Percentiles rank a stretch among this genome's conserved stretches.
These are phyloP conservation scores for Tragelaphus buxtoni DNA, from an alignment of 2,113 vertebrate genomes.

Conservation along the genomic window DNA sequence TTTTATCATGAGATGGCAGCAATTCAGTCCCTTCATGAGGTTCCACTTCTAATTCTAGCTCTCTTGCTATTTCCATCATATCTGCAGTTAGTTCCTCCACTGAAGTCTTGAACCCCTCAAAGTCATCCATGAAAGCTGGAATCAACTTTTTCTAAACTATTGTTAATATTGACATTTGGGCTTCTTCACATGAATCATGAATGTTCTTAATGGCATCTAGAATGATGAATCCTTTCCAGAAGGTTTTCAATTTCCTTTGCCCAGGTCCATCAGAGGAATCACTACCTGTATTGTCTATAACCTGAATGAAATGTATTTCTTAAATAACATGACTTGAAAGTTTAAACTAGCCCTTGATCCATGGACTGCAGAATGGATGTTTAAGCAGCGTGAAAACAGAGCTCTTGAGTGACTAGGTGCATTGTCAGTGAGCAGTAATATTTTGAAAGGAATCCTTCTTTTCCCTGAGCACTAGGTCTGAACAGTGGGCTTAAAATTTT, in stretches of 20 bases:
- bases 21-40: not conserved
- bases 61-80: not conserved
- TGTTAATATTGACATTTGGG: not conserved
- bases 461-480: not conserved
- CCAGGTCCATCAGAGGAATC: not conserved
- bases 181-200: not conserved
- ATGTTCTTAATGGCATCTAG: not conserved
- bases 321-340: not conserved
- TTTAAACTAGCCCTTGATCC: not conserved
- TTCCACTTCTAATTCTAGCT: not conserved
- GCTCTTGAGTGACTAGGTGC: not conserved
- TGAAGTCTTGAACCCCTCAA: not conserved
- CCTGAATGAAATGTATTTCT: not conserved
- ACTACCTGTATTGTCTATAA: not conserved
- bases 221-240: not conserved
- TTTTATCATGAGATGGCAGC: not conserved
- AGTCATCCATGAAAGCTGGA: not conserved
- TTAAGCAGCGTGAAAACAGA: not conserved
- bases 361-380: not conserved
- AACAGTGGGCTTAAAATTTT: not conserved
- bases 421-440: not conserved
- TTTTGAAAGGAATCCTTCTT: not conserved
- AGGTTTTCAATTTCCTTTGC: not conserved
- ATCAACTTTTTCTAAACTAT: not conserved
- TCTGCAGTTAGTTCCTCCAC: not conserved